Evolutionary conservation across 64 coral and sea anemone species (phyloP).

Genomic region (Trachythela sp.): DNA sequence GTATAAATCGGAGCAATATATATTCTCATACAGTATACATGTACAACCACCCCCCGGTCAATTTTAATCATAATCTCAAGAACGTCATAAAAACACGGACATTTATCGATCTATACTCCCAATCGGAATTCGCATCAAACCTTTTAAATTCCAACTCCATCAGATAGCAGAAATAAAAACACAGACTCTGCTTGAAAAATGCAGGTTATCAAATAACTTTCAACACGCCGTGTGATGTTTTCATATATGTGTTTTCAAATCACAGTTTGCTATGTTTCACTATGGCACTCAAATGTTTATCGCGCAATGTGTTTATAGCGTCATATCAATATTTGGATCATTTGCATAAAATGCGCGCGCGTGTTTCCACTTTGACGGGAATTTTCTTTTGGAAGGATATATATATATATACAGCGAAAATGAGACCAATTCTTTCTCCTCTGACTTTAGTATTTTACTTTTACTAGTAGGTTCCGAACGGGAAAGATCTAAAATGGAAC

Average conservation of each 20-base stretch:
- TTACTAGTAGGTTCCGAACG: too few relatives aligned
- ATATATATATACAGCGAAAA: too few relatives aligned
- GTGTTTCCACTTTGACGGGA: too few relatives aligned
- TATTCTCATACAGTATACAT: neutral
- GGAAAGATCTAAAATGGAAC: too few relatives aligned
- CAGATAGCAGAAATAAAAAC: neutral
- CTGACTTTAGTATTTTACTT: too few relatives aligned
- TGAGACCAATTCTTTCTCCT: too few relatives aligned
- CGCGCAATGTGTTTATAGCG: neutral
- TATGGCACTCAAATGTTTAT: neutral
- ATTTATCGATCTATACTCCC: neutral
- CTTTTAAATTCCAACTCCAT: neutral
- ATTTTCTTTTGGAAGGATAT: too few relatives aligned
- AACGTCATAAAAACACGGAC: neutral
- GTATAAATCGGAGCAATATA: too few relatives aligned
- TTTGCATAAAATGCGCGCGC: too few relatives aligned
- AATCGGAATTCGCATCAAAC: neutral
- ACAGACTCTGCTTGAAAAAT: neutral
- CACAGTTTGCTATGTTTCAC: neutral
- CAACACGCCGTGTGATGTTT: neutral
- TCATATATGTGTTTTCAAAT: neutral
- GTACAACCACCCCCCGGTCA: neutral
- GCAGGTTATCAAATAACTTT: neutral
- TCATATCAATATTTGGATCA: too few relatives aligned
- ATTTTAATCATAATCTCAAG: neutral